These are phyloP conservation scores for Bilobella aurantiaca DNA, from an alignment of 1,140 invertebrate genomes.

Conservation along the genomic window DNA sequence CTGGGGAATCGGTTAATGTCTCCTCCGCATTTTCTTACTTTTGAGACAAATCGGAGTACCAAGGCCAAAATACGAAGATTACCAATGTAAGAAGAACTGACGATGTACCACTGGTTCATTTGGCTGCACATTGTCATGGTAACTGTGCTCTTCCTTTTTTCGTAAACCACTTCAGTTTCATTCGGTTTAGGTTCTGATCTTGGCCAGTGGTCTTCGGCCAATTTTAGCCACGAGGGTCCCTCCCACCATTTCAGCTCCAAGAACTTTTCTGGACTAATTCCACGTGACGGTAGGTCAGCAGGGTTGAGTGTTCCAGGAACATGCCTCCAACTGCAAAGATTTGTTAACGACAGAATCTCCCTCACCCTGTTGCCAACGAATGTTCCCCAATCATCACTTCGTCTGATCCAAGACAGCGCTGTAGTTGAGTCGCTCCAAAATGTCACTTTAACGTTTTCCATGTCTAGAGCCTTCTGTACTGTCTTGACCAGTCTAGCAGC, in stretches of 20 bases:
- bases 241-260: conserved; percentile 17
- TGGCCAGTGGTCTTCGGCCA: conserved; percentile 7
- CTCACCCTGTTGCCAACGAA: conserved; percentile 31
- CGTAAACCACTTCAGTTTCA: background rate
- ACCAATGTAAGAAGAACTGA: background rate
- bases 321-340: conserved; percentile 19
- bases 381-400: conserved; percentile 23
- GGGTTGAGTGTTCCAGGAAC: conserved; percentile 27
- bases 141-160: background rate
- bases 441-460: background rate
- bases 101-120: background rate
- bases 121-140: background rate
- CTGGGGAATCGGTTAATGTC: too few relatives aligned
- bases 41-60: too few relatives aligned
- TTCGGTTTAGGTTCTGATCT: background rate
- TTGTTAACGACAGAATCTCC: conserved; percentile 22
- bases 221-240: conserved; percentile 14
- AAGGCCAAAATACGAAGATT: too few relatives aligned
- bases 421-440: conserved; percentile 38
- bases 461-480: background rate
- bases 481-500: background rate
- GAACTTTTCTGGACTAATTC: background rate
- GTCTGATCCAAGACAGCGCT: conserved; percentile 35
- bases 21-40: too few relatives aligned
- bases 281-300: conserved; percentile 28